These are phyloP conservation scores for Danio kyathit DNA, from an alignment of 2,797 vertebrate genomes.

Conservation along the genomic window DNA sequence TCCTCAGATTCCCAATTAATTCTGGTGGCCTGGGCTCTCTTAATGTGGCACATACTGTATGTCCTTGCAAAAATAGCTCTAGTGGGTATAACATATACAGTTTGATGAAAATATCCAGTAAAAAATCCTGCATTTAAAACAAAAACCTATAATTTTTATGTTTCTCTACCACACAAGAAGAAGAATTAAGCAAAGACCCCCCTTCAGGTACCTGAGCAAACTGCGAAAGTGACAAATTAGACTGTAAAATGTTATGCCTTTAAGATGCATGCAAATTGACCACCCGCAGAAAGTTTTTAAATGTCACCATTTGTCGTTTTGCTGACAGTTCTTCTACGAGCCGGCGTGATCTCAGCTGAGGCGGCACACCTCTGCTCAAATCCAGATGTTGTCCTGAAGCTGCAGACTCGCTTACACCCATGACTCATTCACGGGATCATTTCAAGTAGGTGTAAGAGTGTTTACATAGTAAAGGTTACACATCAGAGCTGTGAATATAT, in stretches of 20 bases:
- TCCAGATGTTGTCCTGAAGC: slow-evolving; percentile 52
- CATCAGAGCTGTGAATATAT: slow-evolving; percentile 23
- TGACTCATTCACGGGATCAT: slow-evolving; percentile 16
- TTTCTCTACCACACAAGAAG: background rate
- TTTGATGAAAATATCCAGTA: background rate
- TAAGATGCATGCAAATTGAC: slow-evolving; percentile 18
- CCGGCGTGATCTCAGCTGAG: slow-evolving; percentile 31
- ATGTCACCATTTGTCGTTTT: slow-evolving; percentile 45
- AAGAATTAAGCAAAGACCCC: background rate
- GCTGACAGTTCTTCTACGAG: slow-evolving; percentile 27
- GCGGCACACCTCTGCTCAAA: slow-evolving; percentile 35
- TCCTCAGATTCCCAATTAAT: background rate
- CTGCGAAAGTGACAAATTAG: slow-evolving; percentile 12
- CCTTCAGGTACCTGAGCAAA: background rate
- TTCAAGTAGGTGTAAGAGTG: slow-evolving; percentile 38
- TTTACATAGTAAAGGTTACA: slow-evolving; percentile 45
- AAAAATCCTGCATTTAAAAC: too few species aligned
- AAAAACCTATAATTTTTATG: background rate
- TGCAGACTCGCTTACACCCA: slow-evolving; percentile 6
- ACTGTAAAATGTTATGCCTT: background rate
- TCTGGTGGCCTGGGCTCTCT: background rate
- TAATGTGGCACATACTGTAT: background rate
- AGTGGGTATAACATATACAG: background rate
- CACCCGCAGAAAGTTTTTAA: slow-evolving; percentile 30
- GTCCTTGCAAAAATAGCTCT: background rate